Percentiles rank a stretch among this genome's conserved stretches.
These are phyloP conservation scores for rat (Rattus norvegicus) DNA, from an alignment of 2,113 vertebrate species.

Conservation along the genomic window GRCr8 NC_086019.1:235515001-235515500, in stretches of 20 bases:
- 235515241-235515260: neutral
- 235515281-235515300: neutral
- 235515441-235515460: constrained; percentile 77
- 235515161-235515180: neutral
- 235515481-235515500: constrained; percentile 80
- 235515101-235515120: neutral
- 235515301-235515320: constrained; percentile 40
- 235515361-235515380: constrained; percentile 64
- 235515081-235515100: neutral
- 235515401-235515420: constrained; percentile 78
- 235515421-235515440: constrained; percentile 77
- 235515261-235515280: neutral
- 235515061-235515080: constrained; percentile 27
- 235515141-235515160: neutral
- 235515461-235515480: constrained; percentile 78
- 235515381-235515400: constrained; percentile 65
- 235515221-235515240: neutral
- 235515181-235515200: neutral
- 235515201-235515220: neutral
- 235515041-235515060: neutral
- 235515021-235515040: neutral
- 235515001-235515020: neutral
- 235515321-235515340: constrained; percentile 41
- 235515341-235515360: constrained; percentile 72
- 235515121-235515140: neutral